Evolutionary conservation across 2,113 vertebrate genomes (phyloP).

Genomic region (Dendrocopos noguchii): DNA sequence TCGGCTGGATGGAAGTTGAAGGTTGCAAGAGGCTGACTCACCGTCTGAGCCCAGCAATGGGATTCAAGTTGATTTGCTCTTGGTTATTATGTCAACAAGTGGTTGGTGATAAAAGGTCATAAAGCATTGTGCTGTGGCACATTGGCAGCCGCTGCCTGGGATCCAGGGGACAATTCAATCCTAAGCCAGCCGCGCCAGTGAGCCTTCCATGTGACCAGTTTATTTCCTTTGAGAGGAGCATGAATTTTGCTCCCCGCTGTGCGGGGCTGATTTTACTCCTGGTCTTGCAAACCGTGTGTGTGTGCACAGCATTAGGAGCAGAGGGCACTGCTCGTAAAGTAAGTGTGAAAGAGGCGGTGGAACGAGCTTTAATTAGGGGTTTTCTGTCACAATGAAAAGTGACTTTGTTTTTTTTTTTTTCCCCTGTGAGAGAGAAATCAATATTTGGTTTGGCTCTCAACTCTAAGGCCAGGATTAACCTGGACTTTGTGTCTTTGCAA

Average conservation of each 20-base stretch:
- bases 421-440: background rate
- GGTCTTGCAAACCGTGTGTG: background rate
- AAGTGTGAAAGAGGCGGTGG: background rate
- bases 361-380: background rate
- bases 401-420: background rate
- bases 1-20: background rate
- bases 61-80: slow-evolving; percentile 60
- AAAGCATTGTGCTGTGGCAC: slow-evolving; percentile 34
- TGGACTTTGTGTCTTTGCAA: background rate
- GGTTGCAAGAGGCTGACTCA: slow-evolving; percentile 43
- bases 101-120: slow-evolving; percentile 52
- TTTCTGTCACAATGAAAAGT: background rate
- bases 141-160: slow-evolving; percentile 7
- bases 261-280: background rate
- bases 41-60: slow-evolving; percentile 23
- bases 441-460: background rate
- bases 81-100: slow-evolving; percentile 58
- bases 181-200: accelerated
- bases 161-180: background rate
- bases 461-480: background rate
- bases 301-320: background rate
- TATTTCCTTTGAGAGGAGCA: background rate
- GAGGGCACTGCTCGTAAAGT: background rate
- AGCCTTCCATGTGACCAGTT: background rate
- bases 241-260: background rate